These are phyloP conservation scores for Zoanthus solanderi DNA, from an alignment of 92 coral and sea anemone genomes.

Conservation along the genomic window DNA sequence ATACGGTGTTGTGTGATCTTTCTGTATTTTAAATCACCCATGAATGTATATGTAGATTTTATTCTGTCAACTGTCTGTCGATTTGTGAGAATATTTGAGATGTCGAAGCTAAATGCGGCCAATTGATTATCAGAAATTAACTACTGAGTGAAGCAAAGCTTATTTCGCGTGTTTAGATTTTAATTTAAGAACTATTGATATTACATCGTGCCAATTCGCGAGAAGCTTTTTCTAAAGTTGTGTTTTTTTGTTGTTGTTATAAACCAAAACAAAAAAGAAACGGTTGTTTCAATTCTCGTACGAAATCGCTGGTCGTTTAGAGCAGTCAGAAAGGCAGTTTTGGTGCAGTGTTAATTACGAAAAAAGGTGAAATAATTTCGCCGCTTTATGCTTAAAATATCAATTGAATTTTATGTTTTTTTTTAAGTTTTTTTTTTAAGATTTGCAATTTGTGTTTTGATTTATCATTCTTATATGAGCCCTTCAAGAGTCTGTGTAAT, in stretches of 20 bases:
- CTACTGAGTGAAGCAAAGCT: not conserved
- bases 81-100: not conserved
- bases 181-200: constrained; percentile 7
- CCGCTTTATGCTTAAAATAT: not conserved
- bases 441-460: not conserved
- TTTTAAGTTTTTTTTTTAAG: not conserved
- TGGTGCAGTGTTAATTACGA: not conserved
- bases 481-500: not conserved
- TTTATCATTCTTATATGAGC: not conserved
- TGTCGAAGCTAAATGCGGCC: not conserved
- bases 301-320: not conserved
- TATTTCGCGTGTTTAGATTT: constrained; percentile 7
- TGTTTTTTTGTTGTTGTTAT: not conserved
- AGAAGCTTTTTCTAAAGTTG: not conserved
- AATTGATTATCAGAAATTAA: not conserved
- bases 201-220: not conserved
- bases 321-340: not conserved
- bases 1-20: not conserved
- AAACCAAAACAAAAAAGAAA: not conserved
- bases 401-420: not conserved
- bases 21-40: not conserved
- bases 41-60: not conserved
- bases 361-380: not conserved
- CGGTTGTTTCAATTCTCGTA: not conserved
- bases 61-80: not conserved